phyloP scores from a whole-genome alignment of 2,113 vertebrate genomes.

The Protobothrops mucrosquamatus region DNA sequence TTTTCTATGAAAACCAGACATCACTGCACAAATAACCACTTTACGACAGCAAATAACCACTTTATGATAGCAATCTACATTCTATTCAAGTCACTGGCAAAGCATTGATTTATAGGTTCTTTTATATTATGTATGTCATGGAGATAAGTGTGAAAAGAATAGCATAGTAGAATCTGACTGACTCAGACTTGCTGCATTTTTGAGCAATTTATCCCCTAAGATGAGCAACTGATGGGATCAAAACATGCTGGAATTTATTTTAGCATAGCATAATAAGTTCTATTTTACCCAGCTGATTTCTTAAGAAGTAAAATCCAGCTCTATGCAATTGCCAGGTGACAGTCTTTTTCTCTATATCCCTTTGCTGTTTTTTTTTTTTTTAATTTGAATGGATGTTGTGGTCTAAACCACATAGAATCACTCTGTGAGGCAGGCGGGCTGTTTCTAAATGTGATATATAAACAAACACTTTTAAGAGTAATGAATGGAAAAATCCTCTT shows the following conservation, averaged over 20 bases:
- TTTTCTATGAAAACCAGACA: constrained; percentile 1
- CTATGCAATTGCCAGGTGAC: not conserved
- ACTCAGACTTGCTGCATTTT: not conserved
- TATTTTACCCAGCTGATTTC: not conserved
- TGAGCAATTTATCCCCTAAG: not conserved
- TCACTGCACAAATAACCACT: not conserved
- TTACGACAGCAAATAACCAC: constrained; percentile 9
- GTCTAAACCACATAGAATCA: not conserved
- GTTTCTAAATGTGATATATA: not conserved
- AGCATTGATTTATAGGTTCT: not conserved
- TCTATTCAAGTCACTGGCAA: not conserved
- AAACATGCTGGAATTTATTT: constrained; percentile 1
- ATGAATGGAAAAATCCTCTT: not conserved
- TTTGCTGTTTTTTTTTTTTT: not conserved
- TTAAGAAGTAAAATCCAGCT: not conserved
- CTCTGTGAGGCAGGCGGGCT: not conserved
- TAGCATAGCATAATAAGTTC: not conserved
- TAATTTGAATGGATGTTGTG: not conserved
- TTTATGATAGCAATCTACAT: constrained; percentile 19
- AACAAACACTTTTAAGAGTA: not conserved
- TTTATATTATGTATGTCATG: not conserved
- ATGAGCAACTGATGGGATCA: not conserved
- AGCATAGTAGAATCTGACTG: not conserved
- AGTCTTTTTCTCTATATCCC: not conserved
- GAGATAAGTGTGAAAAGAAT: not conserved